phyloP scores from a whole-genome alignment of 2,888 invertebrate genomes.

The Sphaerophoria rueppellii region DNA sequence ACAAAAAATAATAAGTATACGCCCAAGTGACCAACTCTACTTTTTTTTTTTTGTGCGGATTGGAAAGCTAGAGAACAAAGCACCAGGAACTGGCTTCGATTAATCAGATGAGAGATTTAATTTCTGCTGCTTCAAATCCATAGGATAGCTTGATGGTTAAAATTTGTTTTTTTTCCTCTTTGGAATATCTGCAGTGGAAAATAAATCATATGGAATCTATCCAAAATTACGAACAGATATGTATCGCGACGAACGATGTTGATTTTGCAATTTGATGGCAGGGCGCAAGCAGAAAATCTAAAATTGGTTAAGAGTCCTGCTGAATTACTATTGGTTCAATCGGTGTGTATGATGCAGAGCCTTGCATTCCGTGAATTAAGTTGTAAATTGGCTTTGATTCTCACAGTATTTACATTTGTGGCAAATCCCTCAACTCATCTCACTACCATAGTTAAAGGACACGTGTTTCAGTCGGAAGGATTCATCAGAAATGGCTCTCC shows the following conservation, averaged over 20 bases:
- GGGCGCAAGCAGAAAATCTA: conserved; percentile 52
- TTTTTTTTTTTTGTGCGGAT: too few relatives aligned
- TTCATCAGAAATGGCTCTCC: conserved; percentile 35
- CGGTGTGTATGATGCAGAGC: conserved; percentile 4
- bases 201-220: too few relatives aligned
- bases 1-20: too few relatives aligned
- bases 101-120: too few relatives aligned
- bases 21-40: too few relatives aligned
- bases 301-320: conserved; percentile 12
- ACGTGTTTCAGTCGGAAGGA: conserved; percentile 27
- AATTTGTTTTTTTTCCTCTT: too few relatives aligned
- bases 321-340: background rate
- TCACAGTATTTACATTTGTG: conserved; percentile 50
- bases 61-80: too few relatives aligned
- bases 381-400: conserved; percentile 46
- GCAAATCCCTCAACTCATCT: conserved; percentile 2
- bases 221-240: too few relatives aligned
- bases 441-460: background rate
- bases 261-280: background rate
- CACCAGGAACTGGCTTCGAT: too few relatives aligned
- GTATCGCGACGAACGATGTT: too few relatives aligned
- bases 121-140: too few relatives aligned
- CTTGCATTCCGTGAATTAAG: conserved; percentile 56
- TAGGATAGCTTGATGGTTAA: too few relatives aligned
- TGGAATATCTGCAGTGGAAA: conserved; percentile 68